These are phyloP conservation scores for Synanthedon myopaeformis DNA, from an alignment of 2,888 invertebrate species.

Conservation along the genomic window DNA sequence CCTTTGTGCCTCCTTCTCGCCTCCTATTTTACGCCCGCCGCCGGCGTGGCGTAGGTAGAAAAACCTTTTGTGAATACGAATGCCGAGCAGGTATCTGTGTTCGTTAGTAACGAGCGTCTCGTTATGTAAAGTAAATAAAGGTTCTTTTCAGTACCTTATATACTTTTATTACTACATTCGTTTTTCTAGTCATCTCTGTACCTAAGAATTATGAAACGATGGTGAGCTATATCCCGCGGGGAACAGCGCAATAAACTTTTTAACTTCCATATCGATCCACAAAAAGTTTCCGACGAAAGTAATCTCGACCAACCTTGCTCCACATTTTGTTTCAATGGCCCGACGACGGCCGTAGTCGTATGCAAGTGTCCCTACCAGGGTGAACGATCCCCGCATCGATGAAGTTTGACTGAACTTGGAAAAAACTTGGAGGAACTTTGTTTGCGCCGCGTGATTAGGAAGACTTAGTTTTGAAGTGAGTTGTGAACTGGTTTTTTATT, in stretches of 20 bases:
- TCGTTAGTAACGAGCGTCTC: conserved; percentile 61
- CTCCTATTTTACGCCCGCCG: conserved; percentile 66
- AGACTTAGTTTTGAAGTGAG: conserved; percentile 69
- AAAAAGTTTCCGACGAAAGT: conserved; percentile 63
- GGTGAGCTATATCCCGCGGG: conserved; percentile 22
- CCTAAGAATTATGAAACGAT: conserved; percentile 9
- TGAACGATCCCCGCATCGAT: conserved; percentile 68
- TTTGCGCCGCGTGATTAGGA: conserved; percentile 68
- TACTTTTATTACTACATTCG: neutral
- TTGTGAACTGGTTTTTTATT: conserved; percentile 62
- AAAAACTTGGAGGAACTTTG: conserved; percentile 62
- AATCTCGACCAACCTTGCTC: conserved; percentile 66
- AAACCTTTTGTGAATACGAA: conserved; percentile 69
- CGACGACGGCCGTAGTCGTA: conserved; percentile 45
- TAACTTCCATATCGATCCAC: conserved; percentile 61
- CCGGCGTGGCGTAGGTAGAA: conserved; percentile 50
- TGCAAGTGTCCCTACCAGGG: conserved; percentile 68
- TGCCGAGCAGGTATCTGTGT: conserved; percentile 63
- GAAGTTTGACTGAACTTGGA: conserved; percentile 66
- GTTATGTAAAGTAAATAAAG: conserved; percentile 67
- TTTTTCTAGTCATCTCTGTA: conserved; percentile 3
- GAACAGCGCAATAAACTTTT: conserved; percentile 52
- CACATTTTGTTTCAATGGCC: conserved; percentile 64
- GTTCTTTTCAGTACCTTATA: conserved; percentile 16
- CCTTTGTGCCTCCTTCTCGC: conserved; percentile 67